Evolutionary conservation across 2,888 invertebrate species (phyloP), one percentile per base, ranked within the genome.

Genomic region (Neocrepidodera transversa): DNA sequence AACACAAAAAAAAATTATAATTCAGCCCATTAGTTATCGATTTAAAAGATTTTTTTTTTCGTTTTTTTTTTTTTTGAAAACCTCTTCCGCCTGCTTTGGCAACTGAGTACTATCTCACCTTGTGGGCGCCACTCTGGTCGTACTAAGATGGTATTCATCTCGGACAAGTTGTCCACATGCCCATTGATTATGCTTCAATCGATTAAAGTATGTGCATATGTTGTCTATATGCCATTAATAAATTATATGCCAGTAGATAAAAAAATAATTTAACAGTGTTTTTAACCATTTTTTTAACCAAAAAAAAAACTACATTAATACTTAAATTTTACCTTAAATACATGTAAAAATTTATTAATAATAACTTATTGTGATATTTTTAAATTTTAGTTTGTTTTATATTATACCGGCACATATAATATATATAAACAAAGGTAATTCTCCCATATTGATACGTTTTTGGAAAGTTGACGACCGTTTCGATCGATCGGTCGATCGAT

Each of bases 61-160:
- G n/a, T n/a, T n/a, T n/a, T n/a, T n/a, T n/a, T n/a, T n/a, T n/a
- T n/a, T n/a, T n/a, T n/a, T n/a, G n/a, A 38, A 38, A 1, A 38
- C 35, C 11, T 43, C 20, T 38, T 38, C 16, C 8, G 17, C 17
- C 38, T 17, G 38, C 17, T 17, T 10, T 17, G 14, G 38, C 16
- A 17, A 30, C 35, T 63, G 57, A 61, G 58, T 64, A 69, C 70
- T 69, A 73, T 75, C 74, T 75, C 75, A 73, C 72, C 71, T 74
- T 65, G 67, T 68, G 72, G 76, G 77, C 76, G 76, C 76, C 77
- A 74, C 74, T 73, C 73, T 72, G 75, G 70, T 75, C 75, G 74
- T 74, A 71, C 71, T 70, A 62, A 71, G 68, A 74, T 70, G 64
- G 72, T 73, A 73, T 75, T 73, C 74, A 74, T 74, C 74, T 68